A percentile compares a stretch with the other conserved stretches of the same genome.
These are phyloP conservation scores for Botrylloides violaceus DNA, from an alignment of 23 tunicate species.

Conservation along the genomic window DNA sequence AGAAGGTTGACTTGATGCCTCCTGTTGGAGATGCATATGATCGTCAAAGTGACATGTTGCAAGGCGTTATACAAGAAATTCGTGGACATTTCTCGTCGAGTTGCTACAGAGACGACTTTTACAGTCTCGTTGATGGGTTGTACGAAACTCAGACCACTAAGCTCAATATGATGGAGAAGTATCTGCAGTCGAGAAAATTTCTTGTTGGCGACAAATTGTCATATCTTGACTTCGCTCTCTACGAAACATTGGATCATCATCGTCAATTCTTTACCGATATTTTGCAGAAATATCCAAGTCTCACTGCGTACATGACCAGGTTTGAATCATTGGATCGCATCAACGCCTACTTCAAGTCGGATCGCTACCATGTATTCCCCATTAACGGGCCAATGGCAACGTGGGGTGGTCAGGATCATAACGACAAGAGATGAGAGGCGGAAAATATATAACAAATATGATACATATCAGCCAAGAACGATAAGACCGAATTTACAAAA, in stretches of 20 bases:
- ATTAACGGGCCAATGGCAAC: constrained; percentile 42
- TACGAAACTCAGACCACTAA: constrained; percentile 1
- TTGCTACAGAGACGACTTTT: constrained; percentile 25
- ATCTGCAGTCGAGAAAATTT: constrained; percentile 15
- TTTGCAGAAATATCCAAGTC: constrained; percentile 38
- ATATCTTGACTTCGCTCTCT: constrained; percentile 31
- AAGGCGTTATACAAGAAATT: constrained; percentile 25
- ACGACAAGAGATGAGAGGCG: not conserved
- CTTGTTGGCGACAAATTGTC: constrained; percentile 33
- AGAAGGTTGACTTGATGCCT: constrained; percentile 24
- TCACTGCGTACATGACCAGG: constrained; percentile 22
- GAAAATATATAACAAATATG: too few species aligned
- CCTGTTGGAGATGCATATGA: not conserved
- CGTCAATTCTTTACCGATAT: constrained; percentile 20
- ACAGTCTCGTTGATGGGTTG: constrained; percentile 2
- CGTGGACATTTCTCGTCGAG: not conserved
- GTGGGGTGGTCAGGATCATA: constrained; percentile 45
- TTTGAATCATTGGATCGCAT: constrained; percentile 46
- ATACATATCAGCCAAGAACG: too few species aligned
- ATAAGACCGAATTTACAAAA: too few species aligned
- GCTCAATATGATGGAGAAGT: constrained; percentile 23
- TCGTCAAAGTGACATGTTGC: constrained; percentile 25
- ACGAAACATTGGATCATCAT: constrained; percentile 38
- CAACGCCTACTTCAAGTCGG: constrained; percentile 42
- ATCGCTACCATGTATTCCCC: constrained; percentile 44